phyloP scores from a whole-genome alignment of 2,113 vertebrate genomes.

The Trichomycterus rosablanca region DNA sequence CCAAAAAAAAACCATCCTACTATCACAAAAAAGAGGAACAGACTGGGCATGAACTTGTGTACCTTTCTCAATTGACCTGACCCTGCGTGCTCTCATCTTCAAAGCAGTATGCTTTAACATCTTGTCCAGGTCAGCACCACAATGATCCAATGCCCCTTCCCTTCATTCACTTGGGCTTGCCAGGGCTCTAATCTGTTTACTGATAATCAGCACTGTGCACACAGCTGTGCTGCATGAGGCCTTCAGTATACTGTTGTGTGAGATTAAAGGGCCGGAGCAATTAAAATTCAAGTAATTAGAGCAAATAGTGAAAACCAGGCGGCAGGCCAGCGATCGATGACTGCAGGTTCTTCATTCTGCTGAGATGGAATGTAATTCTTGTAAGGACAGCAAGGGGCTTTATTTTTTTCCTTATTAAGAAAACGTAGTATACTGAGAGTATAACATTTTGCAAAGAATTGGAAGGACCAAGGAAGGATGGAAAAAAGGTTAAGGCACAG shows the following conservation, averaged over 20 bases:
- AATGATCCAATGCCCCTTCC: conserved; percentile 21
- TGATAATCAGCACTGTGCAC: conserved; percentile 57
- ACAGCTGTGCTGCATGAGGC: conserved; percentile 49
- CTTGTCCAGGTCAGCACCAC: conserved; percentile 25
- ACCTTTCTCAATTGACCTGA: too few relatives aligned
- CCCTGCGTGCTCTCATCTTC: too few relatives aligned
- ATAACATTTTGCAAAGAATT: too few relatives aligned
- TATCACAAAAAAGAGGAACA: neutral
- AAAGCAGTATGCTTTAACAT: too few relatives aligned
- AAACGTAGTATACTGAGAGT: too few relatives aligned
- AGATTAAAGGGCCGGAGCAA: conserved; percentile 38
- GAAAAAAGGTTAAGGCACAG: too few relatives aligned
- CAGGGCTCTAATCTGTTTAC: conserved; percentile 58
- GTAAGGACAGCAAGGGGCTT: too few relatives aligned
- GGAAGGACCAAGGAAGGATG: too few relatives aligned
- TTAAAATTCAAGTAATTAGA: conserved; percentile 36
- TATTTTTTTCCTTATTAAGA: too few relatives aligned
- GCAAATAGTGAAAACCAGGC: neutral
- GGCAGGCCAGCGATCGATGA: neutral
- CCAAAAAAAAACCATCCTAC: too few relatives aligned
- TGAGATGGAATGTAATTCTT: neutral
- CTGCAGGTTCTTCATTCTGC: neutral
- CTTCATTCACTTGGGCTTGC: conserved; percentile 12
- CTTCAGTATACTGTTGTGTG: conserved; percentile 50
- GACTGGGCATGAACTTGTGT: neutral